Evolutionary conservation across 30 jellyfish, hydroid and myxozoan genomes (phyloP).

Genomic region (Hydractinia echinata): DNA sequence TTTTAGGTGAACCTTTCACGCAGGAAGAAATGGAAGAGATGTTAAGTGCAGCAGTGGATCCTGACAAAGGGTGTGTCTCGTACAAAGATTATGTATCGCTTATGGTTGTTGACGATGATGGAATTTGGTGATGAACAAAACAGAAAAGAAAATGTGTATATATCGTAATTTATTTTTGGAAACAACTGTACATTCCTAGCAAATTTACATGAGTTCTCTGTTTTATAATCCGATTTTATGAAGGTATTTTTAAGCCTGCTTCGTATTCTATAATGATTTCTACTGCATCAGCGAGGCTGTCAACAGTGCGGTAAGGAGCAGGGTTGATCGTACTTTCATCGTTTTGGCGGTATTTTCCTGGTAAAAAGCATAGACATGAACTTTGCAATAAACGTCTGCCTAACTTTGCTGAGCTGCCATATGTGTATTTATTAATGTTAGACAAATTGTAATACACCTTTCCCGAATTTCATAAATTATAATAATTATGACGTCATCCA

Average conservation of each 20-base stretch:
- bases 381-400: too few species aligned
- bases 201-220: too few species aligned
- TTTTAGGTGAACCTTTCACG: slow-evolving; percentile 77
- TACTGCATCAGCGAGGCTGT: background rate
- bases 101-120: slow-evolving; percentile 68
- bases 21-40: slow-evolving; percentile 89
- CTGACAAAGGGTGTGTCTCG: slow-evolving; percentile 77
- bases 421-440: too few species aligned
- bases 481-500: too few species aligned
- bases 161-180: too few species aligned
- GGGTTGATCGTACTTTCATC: background rate
- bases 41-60: slow-evolving; percentile 88
- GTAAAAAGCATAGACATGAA: too few species aligned
- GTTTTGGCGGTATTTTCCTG: background rate
- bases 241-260: background rate
- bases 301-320: background rate
- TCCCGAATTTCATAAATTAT: too few species aligned
- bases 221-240: too few species aligned
- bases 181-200: too few species aligned
- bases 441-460: too few species aligned
- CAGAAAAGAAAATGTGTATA: too few species aligned
- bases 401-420: too few species aligned
- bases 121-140: background rate
- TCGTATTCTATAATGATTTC: background rate
- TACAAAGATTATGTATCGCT: slow-evolving; percentile 77